These are phyloP conservation scores for Hoplias malabaricus DNA, from an alignment of 2,113 vertebrate genomes.

Conservation along the genomic window DNA sequence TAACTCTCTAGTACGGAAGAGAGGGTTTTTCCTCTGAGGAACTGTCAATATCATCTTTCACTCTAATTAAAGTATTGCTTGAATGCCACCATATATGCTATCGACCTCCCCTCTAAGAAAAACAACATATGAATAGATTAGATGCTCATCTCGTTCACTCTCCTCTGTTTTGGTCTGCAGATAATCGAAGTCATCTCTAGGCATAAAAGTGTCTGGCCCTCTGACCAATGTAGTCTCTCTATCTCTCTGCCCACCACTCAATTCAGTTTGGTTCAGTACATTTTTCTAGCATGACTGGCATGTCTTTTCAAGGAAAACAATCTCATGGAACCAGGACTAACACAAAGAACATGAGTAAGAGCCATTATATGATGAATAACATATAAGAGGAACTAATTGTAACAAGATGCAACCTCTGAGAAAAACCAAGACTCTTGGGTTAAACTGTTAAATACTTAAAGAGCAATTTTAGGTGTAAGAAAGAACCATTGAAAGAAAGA, in stretches of 20 bases:
- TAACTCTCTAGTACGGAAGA: not conserved
- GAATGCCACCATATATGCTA: not conserved
- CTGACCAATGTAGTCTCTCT: not conserved
- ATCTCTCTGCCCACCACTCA: not conserved
- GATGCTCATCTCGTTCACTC: not conserved
- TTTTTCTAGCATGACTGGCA: too few relatives aligned
- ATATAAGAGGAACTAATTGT: not conserved
- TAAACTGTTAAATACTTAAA: too few relatives aligned
- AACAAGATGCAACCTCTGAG: not conserved
- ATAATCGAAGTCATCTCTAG: not conserved
- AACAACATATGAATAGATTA: not conserved
- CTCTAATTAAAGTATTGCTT: not conserved
- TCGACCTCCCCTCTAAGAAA: not conserved
- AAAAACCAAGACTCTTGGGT: not conserved
- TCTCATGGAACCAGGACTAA: too few relatives aligned
- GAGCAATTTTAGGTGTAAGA: too few relatives aligned
- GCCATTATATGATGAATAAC: not conserved
- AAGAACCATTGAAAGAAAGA: too few relatives aligned
- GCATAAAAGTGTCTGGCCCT: not conserved
- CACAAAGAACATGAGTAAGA: not conserved
- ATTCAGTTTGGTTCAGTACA: not conserved
- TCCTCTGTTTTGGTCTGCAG: not conserved
- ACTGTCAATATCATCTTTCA: not conserved
- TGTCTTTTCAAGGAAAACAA: too few relatives aligned
- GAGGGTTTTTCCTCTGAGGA: not conserved